Base-by-base conservation (phyloP, 1,140 invertebrate genomes). In the Drosophila saltans region DNA sequence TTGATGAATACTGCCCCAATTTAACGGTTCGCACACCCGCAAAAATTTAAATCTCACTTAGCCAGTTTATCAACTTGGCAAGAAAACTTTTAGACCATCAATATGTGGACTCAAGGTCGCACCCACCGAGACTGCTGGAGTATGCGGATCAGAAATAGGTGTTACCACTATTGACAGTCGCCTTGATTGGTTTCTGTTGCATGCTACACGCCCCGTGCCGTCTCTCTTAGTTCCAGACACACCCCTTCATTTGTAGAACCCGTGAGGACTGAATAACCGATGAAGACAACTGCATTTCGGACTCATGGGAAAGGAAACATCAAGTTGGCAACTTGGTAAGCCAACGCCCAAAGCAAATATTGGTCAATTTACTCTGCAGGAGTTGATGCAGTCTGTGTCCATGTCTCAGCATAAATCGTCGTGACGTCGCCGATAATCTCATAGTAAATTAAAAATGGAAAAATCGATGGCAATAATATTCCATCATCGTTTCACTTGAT, bases 171-270 rank as follows among this genome's bases (percentile, higher is more conserved):
- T 86, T 86, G 82, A 86, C 82, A 85, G 82, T 86, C 63, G 69
- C 71, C 78, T 84, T 86, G 82, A 86, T 76, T 86, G 72, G 63
- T 60, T 81, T 81, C 72, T 86, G 82, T 86, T 81, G 78, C 82
- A 86, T 81, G 82, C 66, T 60, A 72, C 75, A 86, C 80, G 78
- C 72, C 69, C 74, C 64, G 58, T 73, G 61, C 63, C 72, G 41
- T 55, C 26, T 71, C 26, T 9, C 28, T 3, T 56, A 52, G 45
- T 10, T 40, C 36, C 39, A 33, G 72, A 59, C 79, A 86, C 82
- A 72, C 82, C 83, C 69, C 72, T 65, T 78, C 62, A 72, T 65
- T 79, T 59, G 52, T 21, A 57, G 61, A 58, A 41, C 48, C 55
- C 24, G 33, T 10, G 36, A 24, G 21, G 39, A 61, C 26, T 36